These are phyloP conservation scores for Chrysocyon brachyurus DNA, from an alignment of 2,797 vertebrate genomes.

Conservation along the genomic window DNA sequence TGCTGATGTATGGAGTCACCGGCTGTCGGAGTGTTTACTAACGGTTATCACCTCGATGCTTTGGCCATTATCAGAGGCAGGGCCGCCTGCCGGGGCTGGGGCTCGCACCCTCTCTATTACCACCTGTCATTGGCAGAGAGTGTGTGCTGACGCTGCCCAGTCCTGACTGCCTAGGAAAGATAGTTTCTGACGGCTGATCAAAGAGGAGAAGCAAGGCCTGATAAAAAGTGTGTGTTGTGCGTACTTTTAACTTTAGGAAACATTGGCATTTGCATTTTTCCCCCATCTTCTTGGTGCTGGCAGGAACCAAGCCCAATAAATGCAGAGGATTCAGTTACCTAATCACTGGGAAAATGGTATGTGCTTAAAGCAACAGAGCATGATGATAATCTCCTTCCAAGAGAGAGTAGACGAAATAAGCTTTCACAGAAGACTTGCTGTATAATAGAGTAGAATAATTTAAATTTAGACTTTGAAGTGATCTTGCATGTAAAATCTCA, in stretches of 20 bases:
- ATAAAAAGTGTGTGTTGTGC: conserved; percentile 92
- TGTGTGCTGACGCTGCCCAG: conserved; percentile 94
- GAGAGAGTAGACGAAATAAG: conserved; percentile 86
- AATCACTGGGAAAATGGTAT: conserved; percentile 87
- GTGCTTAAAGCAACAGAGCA: conserved; percentile 89
- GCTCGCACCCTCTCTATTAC: conserved; percentile 94
- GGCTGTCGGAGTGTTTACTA: conserved; percentile 90
- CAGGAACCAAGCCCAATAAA: conserved; percentile 88
- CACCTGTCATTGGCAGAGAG: conserved; percentile 94
- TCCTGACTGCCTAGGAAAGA: conserved; percentile 88
- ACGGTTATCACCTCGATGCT: conserved; percentile 93
- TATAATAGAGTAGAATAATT: conserved; percentile 86
- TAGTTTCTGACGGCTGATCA: conserved; percentile 95
- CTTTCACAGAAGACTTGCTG: conserved; percentile 85
- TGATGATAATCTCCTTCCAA: conserved; percentile 88
- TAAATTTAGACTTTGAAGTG: conserved; percentile 89
- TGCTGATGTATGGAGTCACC: conserved; percentile 90
- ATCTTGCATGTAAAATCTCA: conserved; percentile 85
- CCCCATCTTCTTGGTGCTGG: conserved; percentile 85
- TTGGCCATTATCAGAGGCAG: conserved; percentile 92
- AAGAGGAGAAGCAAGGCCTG: conserved; percentile 91
- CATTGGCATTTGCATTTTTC: conserved; percentile 88
- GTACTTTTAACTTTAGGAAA: conserved; percentile 91
- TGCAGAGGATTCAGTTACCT: conserved; percentile 88
- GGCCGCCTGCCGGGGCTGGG: conserved; percentile 90